These are phyloP conservation scores for Brevimyrus niger DNA, from an alignment of 2,113 vertebrate genomes.

Conservation along the genomic window DNA sequence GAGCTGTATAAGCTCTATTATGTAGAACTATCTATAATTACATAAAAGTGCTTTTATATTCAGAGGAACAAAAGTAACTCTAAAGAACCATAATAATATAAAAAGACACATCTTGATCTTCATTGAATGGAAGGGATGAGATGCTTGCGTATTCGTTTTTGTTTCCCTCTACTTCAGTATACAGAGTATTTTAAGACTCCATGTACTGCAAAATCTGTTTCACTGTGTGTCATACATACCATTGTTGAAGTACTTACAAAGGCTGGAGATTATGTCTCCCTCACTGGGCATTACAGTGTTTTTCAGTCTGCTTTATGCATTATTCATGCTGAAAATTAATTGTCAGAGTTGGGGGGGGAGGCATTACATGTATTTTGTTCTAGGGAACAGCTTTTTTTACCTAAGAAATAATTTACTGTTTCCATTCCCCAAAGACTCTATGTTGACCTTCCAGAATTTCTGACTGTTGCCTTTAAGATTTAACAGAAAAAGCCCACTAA, in stretches of 20 bases:
- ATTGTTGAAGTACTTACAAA: constrained; percentile 61
- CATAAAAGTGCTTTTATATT: constrained; percentile 6
- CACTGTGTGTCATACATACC: constrained; percentile 66
- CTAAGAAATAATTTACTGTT: constrained; percentile 74
- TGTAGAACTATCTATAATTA: constrained; percentile 14
- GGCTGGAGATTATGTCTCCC: constrained; percentile 65
- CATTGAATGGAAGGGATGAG: constrained; percentile 20
- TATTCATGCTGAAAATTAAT: constrained; percentile 76
- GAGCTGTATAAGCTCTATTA: neutral
- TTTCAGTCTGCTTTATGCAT: constrained; percentile 62
- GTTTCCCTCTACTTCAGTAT: constrained; percentile 38
- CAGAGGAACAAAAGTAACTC: neutral
- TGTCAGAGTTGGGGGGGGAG: constrained; percentile 51
- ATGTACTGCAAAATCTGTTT: constrained; percentile 57
- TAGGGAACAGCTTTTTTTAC: constrained; percentile 69
- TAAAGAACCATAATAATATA: neutral
- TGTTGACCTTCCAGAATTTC: constrained; percentile 64
- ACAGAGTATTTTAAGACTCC: constrained; percentile 51
- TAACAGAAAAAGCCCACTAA: neutral
- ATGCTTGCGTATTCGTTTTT: neutral
- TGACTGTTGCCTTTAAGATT: constrained; percentile 43
- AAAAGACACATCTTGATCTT: constrained; percentile 41
- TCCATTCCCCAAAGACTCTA: constrained; percentile 51
- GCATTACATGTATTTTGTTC: constrained; percentile 67
- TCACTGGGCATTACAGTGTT: constrained; percentile 60